Evolutionary conservation across 2,113 vertebrate species (phyloP).

Genomic region (Salvelinus sp.): DNA sequence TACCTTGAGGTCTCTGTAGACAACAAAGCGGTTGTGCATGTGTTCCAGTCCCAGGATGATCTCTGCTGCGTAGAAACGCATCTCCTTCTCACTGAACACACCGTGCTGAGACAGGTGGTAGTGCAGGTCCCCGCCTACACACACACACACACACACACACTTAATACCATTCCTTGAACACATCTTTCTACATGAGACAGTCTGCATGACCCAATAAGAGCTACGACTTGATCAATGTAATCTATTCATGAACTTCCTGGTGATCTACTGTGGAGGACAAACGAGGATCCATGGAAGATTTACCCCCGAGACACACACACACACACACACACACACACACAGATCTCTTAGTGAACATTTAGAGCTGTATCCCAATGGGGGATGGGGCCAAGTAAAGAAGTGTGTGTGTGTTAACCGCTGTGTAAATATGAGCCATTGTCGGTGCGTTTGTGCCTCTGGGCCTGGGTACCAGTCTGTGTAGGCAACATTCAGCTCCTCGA

Average conservation of each 20-base stretch:
- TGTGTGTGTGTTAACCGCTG: too few species aligned
- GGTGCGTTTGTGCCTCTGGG: too few species aligned
- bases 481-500: too few species aligned
- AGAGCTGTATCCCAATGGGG: background rate
- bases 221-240: background rate
- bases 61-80: constrained; percentile 96
- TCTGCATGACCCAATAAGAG: background rate
- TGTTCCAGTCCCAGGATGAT: constrained; percentile 96
- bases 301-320: too few species aligned
- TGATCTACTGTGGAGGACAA: background rate
- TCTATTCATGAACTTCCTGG: background rate
- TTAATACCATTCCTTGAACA: background rate
- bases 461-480: too few species aligned
- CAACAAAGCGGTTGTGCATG: constrained; percentile 95
- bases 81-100: constrained; percentile 96
- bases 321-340: too few species aligned
- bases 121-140: constrained; percentile 91
- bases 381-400: background rate
- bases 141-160: constrained; percentile 35
- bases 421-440: too few species aligned
- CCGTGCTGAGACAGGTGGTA: constrained; percentile 98
- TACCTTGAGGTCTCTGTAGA: constrained; percentile 97
- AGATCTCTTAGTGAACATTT: too few species aligned
- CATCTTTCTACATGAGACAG: background rate
- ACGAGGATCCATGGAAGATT: background rate